phyloP scores from a whole-genome alignment of 1,140 invertebrate genomes.

The Zophobas atratus region DNA sequence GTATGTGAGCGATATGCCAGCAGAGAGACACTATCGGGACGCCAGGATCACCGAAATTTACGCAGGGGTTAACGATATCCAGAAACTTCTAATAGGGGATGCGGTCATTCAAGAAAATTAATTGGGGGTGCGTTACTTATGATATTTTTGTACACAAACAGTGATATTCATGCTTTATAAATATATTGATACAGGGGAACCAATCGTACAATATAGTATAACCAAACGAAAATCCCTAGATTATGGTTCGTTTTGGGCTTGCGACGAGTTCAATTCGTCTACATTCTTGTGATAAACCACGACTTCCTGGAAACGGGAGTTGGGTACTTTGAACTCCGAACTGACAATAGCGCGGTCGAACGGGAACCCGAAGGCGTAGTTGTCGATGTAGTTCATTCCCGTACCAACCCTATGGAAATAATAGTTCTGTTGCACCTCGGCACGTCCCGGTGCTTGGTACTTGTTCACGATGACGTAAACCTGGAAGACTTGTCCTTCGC shows the following conservation, averaged over 20 bases:
- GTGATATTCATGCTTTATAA: neutral
- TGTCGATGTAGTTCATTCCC: slow-evolving; percentile 65
- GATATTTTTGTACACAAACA: neutral
- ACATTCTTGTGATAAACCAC: slow-evolving; percentile 71
- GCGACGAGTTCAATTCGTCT: slow-evolving; percentile 18
- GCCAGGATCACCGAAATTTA: slow-evolving; percentile 90
- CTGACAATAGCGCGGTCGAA: slow-evolving; percentile 73
- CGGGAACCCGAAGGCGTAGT: slow-evolving; percentile 77
- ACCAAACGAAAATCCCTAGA: neutral
- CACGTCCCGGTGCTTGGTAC: slow-evolving; percentile 29
- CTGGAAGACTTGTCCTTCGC: slow-evolving; percentile 75
- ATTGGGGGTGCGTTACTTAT: neutral
- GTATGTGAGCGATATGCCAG: slow-evolving; percentile 89
- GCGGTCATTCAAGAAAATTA: slow-evolving; percentile 80
- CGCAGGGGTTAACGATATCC: slow-evolving; percentile 93
- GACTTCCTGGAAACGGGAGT: slow-evolving; percentile 75
- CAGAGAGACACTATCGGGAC: slow-evolving; percentile 91
- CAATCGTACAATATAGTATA: too few species aligned
- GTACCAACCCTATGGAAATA: slow-evolving; percentile 66
- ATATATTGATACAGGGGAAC: too few species aligned
- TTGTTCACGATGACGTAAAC: slow-evolving; percentile 78
- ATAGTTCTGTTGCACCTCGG: slow-evolving; percentile 41
- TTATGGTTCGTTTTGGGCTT: slow-evolving; percentile 29
- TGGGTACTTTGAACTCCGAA: slow-evolving; percentile 70
- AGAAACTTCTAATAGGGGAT: slow-evolving; percentile 88